These are phyloP conservation scores for Pseudomyrmex flavicornis DNA, from an alignment of 1,140 invertebrate genomes.

Conservation along the genomic window DNA sequence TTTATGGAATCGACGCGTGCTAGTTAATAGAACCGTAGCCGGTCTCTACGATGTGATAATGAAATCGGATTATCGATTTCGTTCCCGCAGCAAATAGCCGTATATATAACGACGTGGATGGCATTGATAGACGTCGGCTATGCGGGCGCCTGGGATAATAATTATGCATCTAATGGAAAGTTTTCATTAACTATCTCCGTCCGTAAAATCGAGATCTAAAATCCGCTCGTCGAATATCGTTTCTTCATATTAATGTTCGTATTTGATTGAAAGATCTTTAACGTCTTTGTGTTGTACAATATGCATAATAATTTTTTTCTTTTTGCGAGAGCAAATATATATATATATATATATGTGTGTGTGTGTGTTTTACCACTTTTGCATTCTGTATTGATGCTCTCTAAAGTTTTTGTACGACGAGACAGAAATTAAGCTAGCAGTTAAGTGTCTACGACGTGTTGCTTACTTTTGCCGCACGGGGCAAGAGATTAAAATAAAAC, in stretches of 20 bases:
- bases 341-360: too few relatives aligned
- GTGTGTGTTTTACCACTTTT: too few relatives aligned
- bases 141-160: conserved; percentile 45
- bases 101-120: conserved; percentile 30
- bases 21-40: conserved; percentile 48
- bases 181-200: conserved; percentile 45
- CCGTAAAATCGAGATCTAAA: not conserved
- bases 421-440: too few relatives aligned
- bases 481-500: too few relatives aligned
- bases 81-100: conserved; percentile 38
- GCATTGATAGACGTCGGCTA: conserved; percentile 27
- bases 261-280: not conserved
- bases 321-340: too few relatives aligned
- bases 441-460: too few relatives aligned
- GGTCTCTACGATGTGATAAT: conserved; percentile 54
- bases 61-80: conserved; percentile 60
- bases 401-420: too few relatives aligned
- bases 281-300: not conserved
- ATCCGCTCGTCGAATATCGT: not conserved
- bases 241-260: not conserved
- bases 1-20: conserved; percentile 24
- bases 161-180: conserved; percentile 47
- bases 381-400: too few relatives aligned
- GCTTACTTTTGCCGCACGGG: too few relatives aligned
- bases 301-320: too few relatives aligned